Base-by-base conservation (phyloP, 2,113 vertebrate species). In the Oreochromis aureus region DNA sequence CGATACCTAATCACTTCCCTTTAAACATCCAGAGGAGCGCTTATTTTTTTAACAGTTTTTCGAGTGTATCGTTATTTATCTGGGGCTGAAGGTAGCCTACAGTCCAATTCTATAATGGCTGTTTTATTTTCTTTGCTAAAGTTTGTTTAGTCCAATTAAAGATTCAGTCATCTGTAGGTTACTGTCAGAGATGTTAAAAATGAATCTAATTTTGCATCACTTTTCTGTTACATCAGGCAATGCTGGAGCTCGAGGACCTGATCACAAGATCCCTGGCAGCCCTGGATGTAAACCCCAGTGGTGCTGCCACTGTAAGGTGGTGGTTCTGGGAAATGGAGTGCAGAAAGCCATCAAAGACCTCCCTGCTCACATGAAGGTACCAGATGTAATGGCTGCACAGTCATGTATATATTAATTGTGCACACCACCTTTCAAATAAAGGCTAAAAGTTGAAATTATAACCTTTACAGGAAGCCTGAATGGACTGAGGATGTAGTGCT, bases 231-330 rank as follows among this genome's bases (percentile, higher is more conserved):
- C 24, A 79, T 41, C 78, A 98, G 98, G 97, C 82, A 79, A 97
- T 13, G 91, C 96, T 86, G 92, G 93, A 71, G 95, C 86, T 86
- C 97, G 97, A 94, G 97, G 96, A 78, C 93, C 96, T n/a, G 91
- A 95, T 63, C 96, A 95, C 19, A 95, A 92, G 5, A 27, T 84
- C 5, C 87, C 93, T 8, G 97, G 95, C 56, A 93, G 96, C 86
- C 91, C 97, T 3, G 97, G 95, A 0, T 87, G 97, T 88, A 97
- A 97, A 86, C 97, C 98, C 12, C 98, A 97, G 6, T 99, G 98
- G 98, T 99, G 98, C 90, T 98, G 97, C 85, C 97, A 99, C 87
- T 99, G 98, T 94, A 98, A 98, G 88, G 98, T 99, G 44, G 98
- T 99, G 24, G 96, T 99, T 87, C 96, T 99, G 81, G 98, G 98